phyloP scores from a whole-genome alignment of 2,888 invertebrate species.

The Blomia tropicalis region DNA sequence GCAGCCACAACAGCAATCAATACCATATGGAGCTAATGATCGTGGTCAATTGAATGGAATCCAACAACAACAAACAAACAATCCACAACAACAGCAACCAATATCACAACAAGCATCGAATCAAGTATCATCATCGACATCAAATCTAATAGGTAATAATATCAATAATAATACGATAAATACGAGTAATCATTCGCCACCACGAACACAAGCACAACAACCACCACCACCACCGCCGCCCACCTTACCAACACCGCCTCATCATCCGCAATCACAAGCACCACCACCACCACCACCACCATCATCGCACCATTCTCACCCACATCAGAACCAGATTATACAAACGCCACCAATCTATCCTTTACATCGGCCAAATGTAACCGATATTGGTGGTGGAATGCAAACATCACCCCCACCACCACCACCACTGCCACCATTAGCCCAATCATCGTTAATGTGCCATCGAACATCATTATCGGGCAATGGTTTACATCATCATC shows the following conservation, averaged over 20 bases:
- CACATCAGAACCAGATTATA: slow-evolving; percentile 14
- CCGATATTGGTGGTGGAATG: background rate
- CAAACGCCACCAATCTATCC: slow-evolving; percentile 23
- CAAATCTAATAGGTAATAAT: background rate
- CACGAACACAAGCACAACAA: background rate
- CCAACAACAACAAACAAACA: no score
- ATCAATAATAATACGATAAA: background rate
- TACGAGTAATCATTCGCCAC: background rate
- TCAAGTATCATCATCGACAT: background rate
- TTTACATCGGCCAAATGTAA: slow-evolving; percentile 22
- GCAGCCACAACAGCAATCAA: background rate
- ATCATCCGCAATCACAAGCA: background rate
- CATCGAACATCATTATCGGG: background rate
- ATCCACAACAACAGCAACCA: background rate
- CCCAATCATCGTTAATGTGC: no score
- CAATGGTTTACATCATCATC: background rate
- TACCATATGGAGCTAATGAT: background rate
- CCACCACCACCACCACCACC: slow-evolving; percentile 15
- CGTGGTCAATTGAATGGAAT: background rate
- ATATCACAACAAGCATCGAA: background rate
- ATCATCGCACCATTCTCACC: no score
- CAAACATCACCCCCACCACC: background rate
- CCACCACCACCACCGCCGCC: slow-evolving; percentile 9
- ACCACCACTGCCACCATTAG: slow-evolving; percentile 16
- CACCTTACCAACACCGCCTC: slow-evolving; percentile 14